Base-by-base conservation (phyloP, 2,113 vertebrate species). In the Aspidoscelis tigris region DNA sequence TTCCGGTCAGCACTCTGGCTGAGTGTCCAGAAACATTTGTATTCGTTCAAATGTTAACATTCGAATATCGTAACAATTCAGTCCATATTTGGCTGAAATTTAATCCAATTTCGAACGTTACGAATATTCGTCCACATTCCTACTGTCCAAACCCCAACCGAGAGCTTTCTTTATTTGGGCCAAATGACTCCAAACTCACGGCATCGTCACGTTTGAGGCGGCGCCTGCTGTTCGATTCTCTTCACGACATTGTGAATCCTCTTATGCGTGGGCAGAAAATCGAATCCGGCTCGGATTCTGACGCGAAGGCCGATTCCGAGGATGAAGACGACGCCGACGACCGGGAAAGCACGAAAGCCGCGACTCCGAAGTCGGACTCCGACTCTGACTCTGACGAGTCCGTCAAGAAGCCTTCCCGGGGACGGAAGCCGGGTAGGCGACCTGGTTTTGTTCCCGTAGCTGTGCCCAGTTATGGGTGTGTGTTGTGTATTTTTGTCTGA, bases 301-400 rank as follows among this genome's bases (percentile, higher is more conserved):
- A 94, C 10, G 97, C 97, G 20, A 96, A 93, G 70, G 96, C 90
- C 0, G 97, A 97, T 18, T 97, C 96, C 0, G 97, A 97, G 78
- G 88, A 91, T 12, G 72, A 50, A 1, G 97, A 97, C 9, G 97
- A 96, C 0, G 95, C 92, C 24, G 83, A 89, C 80, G 91, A 95
- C 64, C 89, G 86, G 0, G 84, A 93, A 0, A 81, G 91, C 0
- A 47, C 96, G 86, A 96, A 96, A 8, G 93, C 96, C 83, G 95
- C 97, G 1, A 96, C 96, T 41, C 94, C 95, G 0, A 93, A 91
- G 1, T 94, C 94, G 0, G 91, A 94, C 2, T 95, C 96, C 0
- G 94, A 95, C 1, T 98, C 98, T 0, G 97, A 99, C 79, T 99
- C 98, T 0, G 98, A 99, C 0, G 94, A 97, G 21, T 98, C 98